A percentile compares a stretch with the other conserved stretches of the same genome.
These are phyloP conservation scores for Sciurus vulgaris DNA, from an alignment of 2,797 vertebrate genomes.

Conservation along the genomic window DNA sequence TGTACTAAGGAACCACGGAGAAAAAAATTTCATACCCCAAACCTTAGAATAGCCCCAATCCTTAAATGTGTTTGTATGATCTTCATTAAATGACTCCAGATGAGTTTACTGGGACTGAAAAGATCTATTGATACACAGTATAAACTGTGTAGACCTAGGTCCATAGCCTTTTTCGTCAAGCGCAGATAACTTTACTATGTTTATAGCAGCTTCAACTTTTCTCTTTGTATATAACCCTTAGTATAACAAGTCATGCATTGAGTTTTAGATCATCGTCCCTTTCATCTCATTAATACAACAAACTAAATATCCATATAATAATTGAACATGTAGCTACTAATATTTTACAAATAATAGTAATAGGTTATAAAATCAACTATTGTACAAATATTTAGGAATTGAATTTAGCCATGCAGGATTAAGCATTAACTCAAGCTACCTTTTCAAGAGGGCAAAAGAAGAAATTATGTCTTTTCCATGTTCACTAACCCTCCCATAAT, in stretches of 20 bases:
- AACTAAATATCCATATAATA: slow-evolving; percentile 15
- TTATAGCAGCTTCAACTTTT: background rate
- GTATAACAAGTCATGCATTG: background rate
- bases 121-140: background rate
- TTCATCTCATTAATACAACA: slow-evolving; percentile 35
- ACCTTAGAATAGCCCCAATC: background rate
- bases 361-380: background rate
- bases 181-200: background rate
- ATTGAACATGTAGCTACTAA: slow-evolving; percentile 5
- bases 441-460: background rate
- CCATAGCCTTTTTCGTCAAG: background rate
- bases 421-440: background rate
- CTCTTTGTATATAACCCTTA: background rate
- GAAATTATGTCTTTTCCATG: background rate
- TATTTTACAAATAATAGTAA: background rate
- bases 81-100: slow-evolving; percentile 2
- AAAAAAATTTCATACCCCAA: background rate
- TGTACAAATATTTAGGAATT: slow-evolving; percentile 18
- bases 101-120: slow-evolving; percentile 37
- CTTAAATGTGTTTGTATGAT: slow-evolving; percentile 51
- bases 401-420: background rate
- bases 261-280: background rate
- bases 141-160: background rate
- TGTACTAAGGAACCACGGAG: slow-evolving; percentile 27
- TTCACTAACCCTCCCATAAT: background rate